Base-by-base conservation (phyloP, 2,113 vertebrate species). In the Mola mola region DNA sequence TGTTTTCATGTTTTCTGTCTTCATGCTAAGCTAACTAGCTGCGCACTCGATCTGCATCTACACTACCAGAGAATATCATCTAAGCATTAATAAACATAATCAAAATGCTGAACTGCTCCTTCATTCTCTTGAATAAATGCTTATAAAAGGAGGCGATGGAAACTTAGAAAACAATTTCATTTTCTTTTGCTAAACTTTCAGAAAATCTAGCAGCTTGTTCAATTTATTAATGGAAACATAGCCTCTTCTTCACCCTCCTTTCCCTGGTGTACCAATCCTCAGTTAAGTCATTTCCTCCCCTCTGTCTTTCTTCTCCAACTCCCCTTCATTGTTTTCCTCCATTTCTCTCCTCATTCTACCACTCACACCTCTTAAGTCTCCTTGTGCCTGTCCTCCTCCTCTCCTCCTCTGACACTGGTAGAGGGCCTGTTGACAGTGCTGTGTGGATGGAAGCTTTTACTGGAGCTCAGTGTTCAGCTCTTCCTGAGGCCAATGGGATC, bases 401-500 rank as follows among this genome's bases (percentile, higher is more conserved):
- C 28, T 15, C 42, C 8, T 15, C 7, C 10, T 46, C 51, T 38
- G 24, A 22, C 49, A 20, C 46, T 43, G 60, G 66, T 44, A 15
- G 49, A 52, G 55, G 29, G 41, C 8, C 53, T 61, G 75, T 47
- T 74, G 81, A 80, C 78, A 75, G 70, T 72, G 50, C 59, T 63
- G 43, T 60, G 60, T 68, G 56, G 56, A 67, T 46, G 51, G 63
- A 57, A 50, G 46, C 44, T 75, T 86, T 87, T 85, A 84, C 75
- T 84, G 79, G 61, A 58, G 64, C 63, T 75, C 44, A 51, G 52
- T 69, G 67, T 68, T 75, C 44, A 76, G 61, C 47, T 55, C 66
- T 87, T 89, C 78, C 80, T 81, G 76, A 66, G 53, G 46, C 72
- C 80, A 82, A 84, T 88, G 62, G 40, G 79, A 88, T 79, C 85